Conservation (phyloP, 1,140 invertebrate species). For the Leptinotarsa texana region DNA sequence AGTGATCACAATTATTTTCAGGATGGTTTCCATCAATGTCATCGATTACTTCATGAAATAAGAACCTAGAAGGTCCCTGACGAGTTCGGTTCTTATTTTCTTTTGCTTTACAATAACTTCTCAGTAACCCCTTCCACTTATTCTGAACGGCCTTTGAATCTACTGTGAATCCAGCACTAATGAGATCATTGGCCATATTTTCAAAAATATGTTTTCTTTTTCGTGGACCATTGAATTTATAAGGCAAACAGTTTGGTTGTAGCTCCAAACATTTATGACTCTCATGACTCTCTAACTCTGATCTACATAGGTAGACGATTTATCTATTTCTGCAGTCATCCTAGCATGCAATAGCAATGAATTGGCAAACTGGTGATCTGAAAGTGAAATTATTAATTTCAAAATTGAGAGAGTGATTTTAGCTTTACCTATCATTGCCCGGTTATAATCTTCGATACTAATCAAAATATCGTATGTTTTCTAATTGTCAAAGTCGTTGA, state of each 20-base stretch:
- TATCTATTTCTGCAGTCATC: background rate
- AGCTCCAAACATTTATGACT: constrained; percentile 20
- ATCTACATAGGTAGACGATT: background rate
- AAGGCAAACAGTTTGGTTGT: constrained; percentile 9
- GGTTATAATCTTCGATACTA: too few relatives aligned
- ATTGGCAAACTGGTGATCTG: constrained; percentile 3
- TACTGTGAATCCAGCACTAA: constrained; percentile 13
- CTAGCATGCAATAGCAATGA: background rate
- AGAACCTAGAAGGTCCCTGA: constrained; percentile 15
- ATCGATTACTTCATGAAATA: constrained; percentile 25
- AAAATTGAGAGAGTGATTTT: background rate
- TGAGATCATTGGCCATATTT: constrained; percentile 24
- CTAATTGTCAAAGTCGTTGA: too few relatives aligned
- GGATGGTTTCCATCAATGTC: constrained; percentile 21
- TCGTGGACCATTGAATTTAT: constrained; percentile 26
- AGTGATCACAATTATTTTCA: constrained; percentile 19
- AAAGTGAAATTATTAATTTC: constrained; percentile 8
- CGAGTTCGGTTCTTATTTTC: constrained; percentile 24
- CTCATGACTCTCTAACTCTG: too few relatives aligned
- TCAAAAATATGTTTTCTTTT: too few relatives aligned
- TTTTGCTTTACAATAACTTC: constrained; percentile 21
- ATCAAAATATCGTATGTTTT: too few relatives aligned
- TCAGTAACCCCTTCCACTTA: constrained; percentile 23
- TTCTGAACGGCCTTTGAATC: constrained; percentile 11
- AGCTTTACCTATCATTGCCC: background rate